These are phyloP conservation scores for Andrena bicolor DNA, from an alignment of 2,888 invertebrate genomes.

Conservation along the genomic window DNA sequence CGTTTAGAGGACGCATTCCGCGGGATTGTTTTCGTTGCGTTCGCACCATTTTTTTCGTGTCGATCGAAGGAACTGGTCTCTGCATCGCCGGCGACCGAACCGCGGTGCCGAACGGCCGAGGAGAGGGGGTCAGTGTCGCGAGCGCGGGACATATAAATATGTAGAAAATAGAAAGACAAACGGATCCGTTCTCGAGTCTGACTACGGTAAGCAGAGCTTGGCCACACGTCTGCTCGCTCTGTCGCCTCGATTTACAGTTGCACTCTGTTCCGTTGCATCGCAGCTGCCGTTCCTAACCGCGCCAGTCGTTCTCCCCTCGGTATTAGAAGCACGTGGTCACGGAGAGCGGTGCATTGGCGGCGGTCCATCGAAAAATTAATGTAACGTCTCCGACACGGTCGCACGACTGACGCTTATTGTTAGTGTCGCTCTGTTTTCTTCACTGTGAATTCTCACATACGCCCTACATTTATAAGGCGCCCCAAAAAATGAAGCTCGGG, in stretches of 20 bases:
- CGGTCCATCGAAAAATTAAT: conserved; percentile 39
- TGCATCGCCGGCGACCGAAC: background rate
- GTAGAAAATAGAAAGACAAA: background rate
- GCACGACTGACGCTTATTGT: background rate
- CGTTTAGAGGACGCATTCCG: conserved; percentile 4
- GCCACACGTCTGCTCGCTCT: conserved; percentile 6
- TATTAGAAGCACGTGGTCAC: conserved; percentile 13
- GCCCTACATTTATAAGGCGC: no score
- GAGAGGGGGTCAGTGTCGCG: background rate
- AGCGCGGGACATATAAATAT: conserved; percentile 1
- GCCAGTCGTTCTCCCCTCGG: background rate
- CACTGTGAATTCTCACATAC: background rate
- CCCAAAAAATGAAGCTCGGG: no score
- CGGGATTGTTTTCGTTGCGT: conserved; percentile 19
- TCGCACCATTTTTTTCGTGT: conserved; percentile 1
- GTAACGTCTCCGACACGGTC: conserved; percentile 20
- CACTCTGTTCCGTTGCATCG: conserved; percentile 22
- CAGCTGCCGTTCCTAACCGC: conserved; percentile 22
- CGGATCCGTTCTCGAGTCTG: background rate
- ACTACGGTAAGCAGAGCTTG: conserved; percentile 1
- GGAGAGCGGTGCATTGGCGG: conserved; percentile 31
- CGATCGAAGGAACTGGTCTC: conserved; percentile 13
- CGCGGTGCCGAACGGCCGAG: background rate
- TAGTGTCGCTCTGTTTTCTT: background rate
- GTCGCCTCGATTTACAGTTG: conserved; percentile 40